A percentile compares a stretch with the other conserved stretches of the same genome.
Evolutionary conservation across 2,888 invertebrate species (phyloP).

Genomic region (Pristionchus mayeri): DNA sequence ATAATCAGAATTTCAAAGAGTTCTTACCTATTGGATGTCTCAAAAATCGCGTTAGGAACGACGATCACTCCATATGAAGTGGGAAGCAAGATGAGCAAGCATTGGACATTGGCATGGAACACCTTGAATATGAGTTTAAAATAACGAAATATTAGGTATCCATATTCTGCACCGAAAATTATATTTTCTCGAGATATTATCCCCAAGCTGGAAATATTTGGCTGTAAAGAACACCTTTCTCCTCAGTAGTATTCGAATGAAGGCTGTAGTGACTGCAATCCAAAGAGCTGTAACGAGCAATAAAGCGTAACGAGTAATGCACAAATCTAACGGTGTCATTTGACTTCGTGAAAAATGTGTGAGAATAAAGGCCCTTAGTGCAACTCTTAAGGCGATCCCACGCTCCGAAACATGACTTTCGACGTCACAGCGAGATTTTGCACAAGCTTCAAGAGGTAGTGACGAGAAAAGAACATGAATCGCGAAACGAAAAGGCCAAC

Average conservation of each 20-base stretch:
- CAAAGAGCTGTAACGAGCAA: neutral
- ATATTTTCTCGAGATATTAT: neutral
- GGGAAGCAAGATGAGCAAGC: neutral
- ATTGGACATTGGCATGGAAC: conserved; percentile 32
- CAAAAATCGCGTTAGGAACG: neutral
- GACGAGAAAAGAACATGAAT: no score
- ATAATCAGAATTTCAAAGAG: neutral
- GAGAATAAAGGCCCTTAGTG: no score
- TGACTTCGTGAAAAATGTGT: neutral
- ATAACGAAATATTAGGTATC: neutral
- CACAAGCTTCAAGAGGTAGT: no score
- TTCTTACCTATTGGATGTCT: neutral
- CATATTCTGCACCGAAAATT: neutral
- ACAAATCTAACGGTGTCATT: neutral
- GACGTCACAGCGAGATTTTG: no score
- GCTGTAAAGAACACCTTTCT: neutral
- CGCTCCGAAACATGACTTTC: no score
- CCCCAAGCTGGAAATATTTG: no score
- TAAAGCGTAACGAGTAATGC: neutral
- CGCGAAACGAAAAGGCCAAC: no score
- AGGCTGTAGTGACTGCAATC: neutral
- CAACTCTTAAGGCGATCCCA: no score
- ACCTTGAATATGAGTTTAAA: neutral
- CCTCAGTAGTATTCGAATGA: neutral
- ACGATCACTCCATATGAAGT: neutral